Base-by-base conservation (phyloP, 2,888 invertebrate species). In the Synergus laeviventris region DNA sequence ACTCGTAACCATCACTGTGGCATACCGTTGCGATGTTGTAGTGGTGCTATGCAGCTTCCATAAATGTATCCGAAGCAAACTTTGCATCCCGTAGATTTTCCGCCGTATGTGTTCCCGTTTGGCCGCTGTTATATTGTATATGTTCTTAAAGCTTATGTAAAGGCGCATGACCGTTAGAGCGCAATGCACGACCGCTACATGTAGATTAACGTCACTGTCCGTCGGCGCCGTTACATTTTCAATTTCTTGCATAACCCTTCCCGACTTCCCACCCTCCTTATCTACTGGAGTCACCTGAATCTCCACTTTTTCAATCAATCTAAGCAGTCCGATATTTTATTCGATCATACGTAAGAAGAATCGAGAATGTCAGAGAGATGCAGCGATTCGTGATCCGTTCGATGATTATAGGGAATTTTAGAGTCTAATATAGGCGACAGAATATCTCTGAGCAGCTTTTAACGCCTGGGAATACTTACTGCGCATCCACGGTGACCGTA, bases 31-130 rank as follows among this genome's bases (percentile, higher is more conserved):
- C 74, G 74, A 70, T 62, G n/a, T 18, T n/a, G 36, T 18, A n/a
- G 36, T n/a, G 62, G 38, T 73, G 64, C 73, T 73, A 64, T 45
- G 66, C 77, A 64, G 14, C 36, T 78, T 81, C 74, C 78, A 79
- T 81, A 81, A 79, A 78, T 78, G 81, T 79, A 81, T 79, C 76
- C 73, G 78, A 79, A 79, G 56, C 81, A 75, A 76, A 78, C 78
- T 81, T 78, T 81, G 79, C 81, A 81, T 81, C 76, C 64, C 64
- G 70, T 38, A 60, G 73, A 78, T 78, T 81, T 79, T 81, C 78
- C 76, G 73, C 73, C 78, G 79, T 64, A 79, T 79, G 78, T 79
- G 78, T 76, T 78, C 79, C 60, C 78, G 70, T 56, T 81, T 76
- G 74, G 14, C 60, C 45, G 36, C 75, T 36, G 45, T 18, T 73